Conservation (phyloP, 2,888 invertebrate species). For the Asteroscopus sphinx region DNA sequence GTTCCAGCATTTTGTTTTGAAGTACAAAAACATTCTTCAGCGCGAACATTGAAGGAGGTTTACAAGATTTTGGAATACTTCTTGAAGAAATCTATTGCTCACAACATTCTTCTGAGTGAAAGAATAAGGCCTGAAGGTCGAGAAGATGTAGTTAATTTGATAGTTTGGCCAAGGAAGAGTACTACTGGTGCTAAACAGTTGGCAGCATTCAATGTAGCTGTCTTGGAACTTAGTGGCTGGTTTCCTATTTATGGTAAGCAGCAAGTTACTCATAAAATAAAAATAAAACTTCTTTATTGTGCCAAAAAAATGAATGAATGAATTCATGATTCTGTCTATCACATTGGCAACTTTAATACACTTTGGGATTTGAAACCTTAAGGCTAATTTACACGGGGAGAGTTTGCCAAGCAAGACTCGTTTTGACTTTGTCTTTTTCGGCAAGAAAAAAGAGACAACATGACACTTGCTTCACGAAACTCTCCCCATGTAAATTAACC, state of each 20-base stretch:
- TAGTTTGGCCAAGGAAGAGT: conserved; percentile 92
- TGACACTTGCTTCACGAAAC: no score
- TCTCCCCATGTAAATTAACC: no score
- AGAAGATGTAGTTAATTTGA: conserved; percentile 86
- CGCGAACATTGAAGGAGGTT: conserved; percentile 73
- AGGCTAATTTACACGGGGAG: no score
- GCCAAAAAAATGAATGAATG: no score
- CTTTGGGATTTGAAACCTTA: no score
- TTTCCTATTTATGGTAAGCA: conserved; percentile 92
- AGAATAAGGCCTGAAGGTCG: conserved; percentile 69
- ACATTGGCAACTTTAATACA: no score
- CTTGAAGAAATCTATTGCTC: conserved; percentile 91
- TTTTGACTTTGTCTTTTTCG: no score
- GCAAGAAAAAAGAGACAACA: no score
- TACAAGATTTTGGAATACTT: conserved; percentile 89
- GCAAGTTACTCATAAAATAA: no score
- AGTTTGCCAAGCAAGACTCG: no score
- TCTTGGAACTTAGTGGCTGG: conserved; percentile 94
- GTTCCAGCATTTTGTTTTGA: conserved; percentile 93
- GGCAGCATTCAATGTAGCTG: conserved; percentile 91
- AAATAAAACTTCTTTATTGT: no score
- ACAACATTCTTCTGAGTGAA: conserved; percentile 93
- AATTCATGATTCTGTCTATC: no score
- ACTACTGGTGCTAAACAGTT: conserved; percentile 89
- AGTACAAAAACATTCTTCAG: conserved; percentile 73